Base-by-base conservation (phyloP, 92 coral and sea anemone species). In the Zoanthus solanderi region DNA sequence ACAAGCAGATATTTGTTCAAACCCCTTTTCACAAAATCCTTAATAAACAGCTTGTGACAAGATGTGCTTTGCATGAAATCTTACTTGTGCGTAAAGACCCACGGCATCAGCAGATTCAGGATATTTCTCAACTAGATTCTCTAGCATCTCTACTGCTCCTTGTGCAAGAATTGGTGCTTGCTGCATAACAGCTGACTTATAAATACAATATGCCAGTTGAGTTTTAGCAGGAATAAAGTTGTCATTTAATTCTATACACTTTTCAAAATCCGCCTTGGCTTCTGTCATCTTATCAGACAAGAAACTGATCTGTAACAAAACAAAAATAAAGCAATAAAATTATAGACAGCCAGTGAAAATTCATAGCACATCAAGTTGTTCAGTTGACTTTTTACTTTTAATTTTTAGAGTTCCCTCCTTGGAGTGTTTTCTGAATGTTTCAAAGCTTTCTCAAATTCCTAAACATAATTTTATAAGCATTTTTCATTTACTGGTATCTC, bases 61-160 rank as follows among this genome's bases (percentile, higher is more conserved):
- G 42, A 37, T 37, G 2, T 2, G 1, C 42, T 37, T 37, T 37
- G 42, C 42, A 53, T 23, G 56, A 53, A 18, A 34, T 18, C 73
- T n/a, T 89, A 97, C 99, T 89, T 97, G 99, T 3, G 99, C 99
- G 90, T 89, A 93, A 30, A 97, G 94, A 56, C 99, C 94, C 32
- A 93, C 91, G 2, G 99, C 98, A 79, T 97, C 99, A 7, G 95
- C 94, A 45, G 93, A 90, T 4, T 92, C 91, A 0, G 99, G 99
- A 53, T 91, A 87, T 15, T 86, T 91, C 32, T 87, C 90, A 52
- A 93, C 92, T 17, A 96, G 88, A 79, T 87, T 92, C 75, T 95
- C 94, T 44, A 97, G 87, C 97, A 95, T 93, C 34, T 94, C 93
- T 67, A 95, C 74, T 2, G 99, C 99, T 8, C 98, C 98, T 10